Evolutionary conservation across 2,797 vertebrate genomes (phyloP), one percentile per base, ranked within the genome.

Genomic region (Babyrousa celebensis): DNA sequence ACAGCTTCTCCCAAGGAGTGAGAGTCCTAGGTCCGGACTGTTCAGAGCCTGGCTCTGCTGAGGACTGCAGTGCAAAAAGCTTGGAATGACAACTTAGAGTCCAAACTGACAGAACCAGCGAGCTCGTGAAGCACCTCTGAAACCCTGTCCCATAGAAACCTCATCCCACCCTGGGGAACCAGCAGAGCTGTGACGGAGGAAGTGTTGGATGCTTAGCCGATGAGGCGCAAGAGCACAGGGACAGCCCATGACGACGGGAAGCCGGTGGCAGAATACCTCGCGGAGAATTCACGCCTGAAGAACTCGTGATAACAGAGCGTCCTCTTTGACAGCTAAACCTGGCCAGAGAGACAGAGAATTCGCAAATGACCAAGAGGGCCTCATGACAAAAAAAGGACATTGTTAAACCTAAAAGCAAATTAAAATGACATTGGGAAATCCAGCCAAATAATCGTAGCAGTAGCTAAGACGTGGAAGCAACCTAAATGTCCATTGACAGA

Each of bases 241-340:
- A 36, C 25, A 62, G 16, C 12, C 40, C 6, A 3, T 18, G 54
- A 3, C 0, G 3, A 27, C 1, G 67, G 43, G n/a, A 12, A 10
- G 12, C 0, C 0, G 36, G 4, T 3, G 1, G 20, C 6, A 0
- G n/a, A 25, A 23, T 21, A 9, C 6, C 0, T 3, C 0, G 0
- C 0, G 71, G 71, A 29, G 72, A 25, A 18, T 3, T 20, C 15
- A 2, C 12, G 27, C 67, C 77, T 0, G 11, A 78, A 71, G 87
- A 79, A 6, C 52, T 15, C 3, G 62, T 70, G 12, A 18, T 9
- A 12, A 5, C 0, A n/a, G 60, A 14, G 6, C 0, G 1, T 43
- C 56, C 65, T 12, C 67, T 32, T 56, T 54, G 18, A 2, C 7
- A 3, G 12, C 11, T 29, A 1, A 56, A 74, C 29, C 6, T 11